phyloP scores from a whole-genome alignment of 2,113 vertebrate species.

The Muscicapa adusta region DNA sequence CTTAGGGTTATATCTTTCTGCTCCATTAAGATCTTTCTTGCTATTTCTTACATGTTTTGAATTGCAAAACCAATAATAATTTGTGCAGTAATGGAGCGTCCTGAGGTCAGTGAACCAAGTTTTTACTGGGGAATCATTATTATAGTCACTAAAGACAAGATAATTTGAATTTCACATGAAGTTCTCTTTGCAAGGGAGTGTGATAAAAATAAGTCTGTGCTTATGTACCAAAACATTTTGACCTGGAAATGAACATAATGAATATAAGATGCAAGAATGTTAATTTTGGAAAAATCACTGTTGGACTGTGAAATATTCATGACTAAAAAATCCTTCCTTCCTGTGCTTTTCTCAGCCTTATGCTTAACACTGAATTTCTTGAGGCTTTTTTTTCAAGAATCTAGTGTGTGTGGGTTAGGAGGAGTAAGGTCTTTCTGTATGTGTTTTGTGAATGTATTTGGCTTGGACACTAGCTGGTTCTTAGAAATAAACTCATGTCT shows the following conservation, averaged over 20 bases:
- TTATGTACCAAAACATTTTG: neutral
- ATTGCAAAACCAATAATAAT: neutral
- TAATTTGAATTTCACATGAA: neutral
- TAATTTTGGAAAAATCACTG: conserved; percentile 6
- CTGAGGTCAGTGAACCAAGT: neutral
- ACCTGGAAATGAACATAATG: neutral
- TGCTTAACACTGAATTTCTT: neutral
- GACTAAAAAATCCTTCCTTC: neutral
- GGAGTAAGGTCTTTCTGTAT: neutral
- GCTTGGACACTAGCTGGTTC: neutral
- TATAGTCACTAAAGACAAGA: neutral
- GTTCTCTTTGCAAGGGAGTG: neutral
- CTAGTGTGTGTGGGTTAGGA: neutral
- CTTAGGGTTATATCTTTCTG: neutral
- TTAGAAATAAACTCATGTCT: neutral
- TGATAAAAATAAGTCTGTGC: neutral
- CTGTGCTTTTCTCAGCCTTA: conserved; percentile 22
- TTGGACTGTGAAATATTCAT: conserved; percentile 12
- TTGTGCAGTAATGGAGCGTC: neutral
- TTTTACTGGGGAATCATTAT: neutral
- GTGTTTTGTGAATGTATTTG: neutral
- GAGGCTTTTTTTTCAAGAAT: neutral
- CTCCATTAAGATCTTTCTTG: neutral
- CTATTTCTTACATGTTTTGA: neutral
- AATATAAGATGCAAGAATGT: neutral